These are phyloP conservation scores for Turritopsis rubra DNA, from an alignment of 30 jellyfish, hydroid and myxozoan species.

Conservation along the genomic window DNA sequence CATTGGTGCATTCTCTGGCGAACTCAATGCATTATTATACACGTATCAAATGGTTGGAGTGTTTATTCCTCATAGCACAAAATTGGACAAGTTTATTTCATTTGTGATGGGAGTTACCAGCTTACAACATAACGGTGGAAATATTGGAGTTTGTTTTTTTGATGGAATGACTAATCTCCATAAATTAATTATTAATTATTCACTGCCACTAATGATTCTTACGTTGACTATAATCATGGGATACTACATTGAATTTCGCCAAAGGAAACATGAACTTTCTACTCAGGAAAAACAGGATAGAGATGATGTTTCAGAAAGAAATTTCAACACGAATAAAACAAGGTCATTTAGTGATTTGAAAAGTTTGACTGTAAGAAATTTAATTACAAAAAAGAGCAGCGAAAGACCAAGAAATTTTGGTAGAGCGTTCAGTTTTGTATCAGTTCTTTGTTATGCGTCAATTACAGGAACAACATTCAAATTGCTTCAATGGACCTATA, in stretches of 20 bases:
- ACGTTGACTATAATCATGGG: constrained; percentile 48
- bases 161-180: constrained; percentile 59
- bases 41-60: constrained; percentile 58
- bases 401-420: constrained; percentile 60
- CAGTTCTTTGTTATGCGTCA: constrained; percentile 52
- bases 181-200: constrained; percentile 56
- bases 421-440: constrained; percentile 82
- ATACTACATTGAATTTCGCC: not conserved
- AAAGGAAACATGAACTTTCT: not conserved
- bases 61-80: constrained; percentile 39
- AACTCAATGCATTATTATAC: constrained; percentile 66
- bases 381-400: not conserved
- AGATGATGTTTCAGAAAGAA: not conserved
- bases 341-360: constrained; percentile 38
- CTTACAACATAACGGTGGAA: constrained; percentile 65
- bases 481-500: constrained; percentile 49
- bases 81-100: constrained; percentile 47
- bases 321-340: too few relatives aligned
- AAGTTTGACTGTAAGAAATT: constrained; percentile 26
- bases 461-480: constrained; percentile 55
- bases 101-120: constrained; percentile 54
- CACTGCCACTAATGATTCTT: constrained; percentile 47
- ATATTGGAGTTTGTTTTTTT: constrained; percentile 58
- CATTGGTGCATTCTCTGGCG: constrained; percentile 83
- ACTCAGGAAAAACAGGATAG: not conserved